These are phyloP conservation scores for Eucera pruinosa DNA, from an alignment of 2,888 invertebrate genomes.

Conservation along the genomic window DNA sequence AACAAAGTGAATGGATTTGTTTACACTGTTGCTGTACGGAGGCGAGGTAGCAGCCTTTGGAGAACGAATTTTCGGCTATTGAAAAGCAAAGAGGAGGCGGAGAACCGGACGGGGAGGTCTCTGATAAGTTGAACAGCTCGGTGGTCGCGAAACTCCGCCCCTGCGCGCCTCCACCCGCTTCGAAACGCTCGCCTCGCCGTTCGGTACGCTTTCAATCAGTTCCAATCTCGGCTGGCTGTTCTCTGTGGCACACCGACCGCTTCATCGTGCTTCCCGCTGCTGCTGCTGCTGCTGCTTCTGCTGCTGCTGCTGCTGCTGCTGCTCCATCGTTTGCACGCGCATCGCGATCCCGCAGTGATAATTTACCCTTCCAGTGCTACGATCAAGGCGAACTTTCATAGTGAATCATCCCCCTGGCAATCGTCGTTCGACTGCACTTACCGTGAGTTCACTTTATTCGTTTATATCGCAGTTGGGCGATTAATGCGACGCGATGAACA, in stretches of 20 bases:
- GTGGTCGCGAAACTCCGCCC: slow-evolving; percentile 64
- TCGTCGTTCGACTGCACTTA: no score
- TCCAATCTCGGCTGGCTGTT: slow-evolving; percentile 76
- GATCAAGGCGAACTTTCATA: not conserved
- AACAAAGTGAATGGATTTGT: no score
- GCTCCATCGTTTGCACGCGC: slow-evolving; percentile 18
- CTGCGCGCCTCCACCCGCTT: slow-evolving; percentile 47
- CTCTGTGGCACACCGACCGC: slow-evolving; percentile 58
- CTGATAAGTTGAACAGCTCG: slow-evolving; percentile 47
- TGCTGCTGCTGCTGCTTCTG: no score
- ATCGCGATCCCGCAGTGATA: slow-evolving; percentile 17
- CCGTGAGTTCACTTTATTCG: no score
- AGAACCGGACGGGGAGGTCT: slow-evolving; percentile 53
- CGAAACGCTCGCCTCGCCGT: slow-evolving; percentile 28
- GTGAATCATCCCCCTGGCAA: not conserved
- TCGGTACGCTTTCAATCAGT: slow-evolving; percentile 55
- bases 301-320: no score
- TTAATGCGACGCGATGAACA: no score
- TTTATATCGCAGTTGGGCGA: no score
- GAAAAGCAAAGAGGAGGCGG: slow-evolving; percentile 37
- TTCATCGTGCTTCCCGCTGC: slow-evolving; percentile 14
- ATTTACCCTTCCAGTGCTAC: slow-evolving; percentile 1
- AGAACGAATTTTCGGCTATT: slow-evolving; percentile 18
- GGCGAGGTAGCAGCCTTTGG: not conserved
- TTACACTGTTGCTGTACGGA: not conserved